Conservation (phyloP, 2,888 invertebrate genomes). For the Epicampocera succincta region DNA sequence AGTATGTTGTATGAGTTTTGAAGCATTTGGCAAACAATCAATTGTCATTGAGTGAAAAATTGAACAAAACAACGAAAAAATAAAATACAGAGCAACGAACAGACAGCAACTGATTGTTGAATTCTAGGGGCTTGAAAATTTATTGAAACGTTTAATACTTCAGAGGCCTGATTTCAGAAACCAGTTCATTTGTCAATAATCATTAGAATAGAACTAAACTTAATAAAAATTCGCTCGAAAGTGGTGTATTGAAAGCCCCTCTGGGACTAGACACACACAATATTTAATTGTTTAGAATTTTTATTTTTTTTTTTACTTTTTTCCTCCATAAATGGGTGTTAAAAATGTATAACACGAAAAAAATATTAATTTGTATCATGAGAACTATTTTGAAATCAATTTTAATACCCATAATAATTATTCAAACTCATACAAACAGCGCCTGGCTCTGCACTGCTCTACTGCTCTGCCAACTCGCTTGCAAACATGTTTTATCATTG, state of each 20-base stretch:
- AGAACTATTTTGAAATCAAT: conserved; percentile 63
- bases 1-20: conserved; percentile 51
- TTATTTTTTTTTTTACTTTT: conserved; percentile 29
- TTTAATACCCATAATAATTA: conserved; percentile 59
- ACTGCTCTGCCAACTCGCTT: neutral
- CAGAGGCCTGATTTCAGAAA: conserved; percentile 16
- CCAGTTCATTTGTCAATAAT: conserved; percentile 24
- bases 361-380: conserved; percentile 42
- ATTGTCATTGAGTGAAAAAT: conserved; percentile 60
- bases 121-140: conserved; percentile 45
- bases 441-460: conserved; percentile 4
- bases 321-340: conserved; percentile 56
- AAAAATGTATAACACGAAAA: conserved; percentile 35
- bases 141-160: conserved; percentile 29
- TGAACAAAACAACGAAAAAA: conserved; percentile 1
- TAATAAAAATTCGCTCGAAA: neutral
- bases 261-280: conserved; percentile 45
- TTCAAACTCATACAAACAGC: conserved; percentile 28
- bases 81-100: neutral
- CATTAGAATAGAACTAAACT: conserved; percentile 25
- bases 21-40: conserved; percentile 68
- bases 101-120: conserved; percentile 1
- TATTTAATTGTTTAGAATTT: conserved; percentile 53
- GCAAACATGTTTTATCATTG: conserved; percentile 23
- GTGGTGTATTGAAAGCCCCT: conserved; percentile 31